phyloP scores from a whole-genome alignment of 2,113 vertebrate species.

The Ceyx cyanopectus region DNA sequence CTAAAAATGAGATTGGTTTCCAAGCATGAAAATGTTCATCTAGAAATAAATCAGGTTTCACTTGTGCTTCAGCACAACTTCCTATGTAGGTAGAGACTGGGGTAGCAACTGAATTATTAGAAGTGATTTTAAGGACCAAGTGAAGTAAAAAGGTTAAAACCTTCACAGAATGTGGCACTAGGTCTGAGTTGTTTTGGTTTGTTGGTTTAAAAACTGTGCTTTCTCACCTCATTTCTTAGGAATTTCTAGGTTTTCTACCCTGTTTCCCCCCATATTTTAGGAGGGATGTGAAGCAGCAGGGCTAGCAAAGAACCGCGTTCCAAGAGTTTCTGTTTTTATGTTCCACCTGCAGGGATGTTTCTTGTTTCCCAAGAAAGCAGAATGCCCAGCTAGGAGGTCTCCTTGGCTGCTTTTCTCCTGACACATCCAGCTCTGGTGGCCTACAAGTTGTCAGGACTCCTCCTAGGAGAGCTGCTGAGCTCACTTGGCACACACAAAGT shows the following conservation, averaged over 20 bases:
- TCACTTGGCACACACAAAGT: not conserved
- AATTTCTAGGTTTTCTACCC: not conserved
- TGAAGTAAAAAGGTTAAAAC: not conserved
- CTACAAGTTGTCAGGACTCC: not conserved
- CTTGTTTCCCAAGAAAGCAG: conserved; percentile 17
- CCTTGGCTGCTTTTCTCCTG: conserved; percentile 5
- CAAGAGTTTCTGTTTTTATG: too few relatives aligned
- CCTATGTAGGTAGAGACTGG: not conserved
- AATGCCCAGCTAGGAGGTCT: not conserved
- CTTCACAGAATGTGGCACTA: not conserved
- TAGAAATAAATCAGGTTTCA: not conserved
- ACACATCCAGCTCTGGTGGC: not conserved
- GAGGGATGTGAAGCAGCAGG: not conserved
- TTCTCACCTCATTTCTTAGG: not conserved
- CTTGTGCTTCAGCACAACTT: not conserved
- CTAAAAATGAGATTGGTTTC: conserved; percentile 37
- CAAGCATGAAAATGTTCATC: conserved; percentile 13
- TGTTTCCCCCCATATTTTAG: not conserved
- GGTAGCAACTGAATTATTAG: not conserved
- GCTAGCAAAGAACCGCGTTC: not conserved
- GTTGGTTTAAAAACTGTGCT: not conserved
- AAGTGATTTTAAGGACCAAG: not conserved
- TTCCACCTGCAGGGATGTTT: not conserved
- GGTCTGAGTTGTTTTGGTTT: not conserved
- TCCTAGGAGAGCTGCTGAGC: not conserved